Evolutionary conservation across 2,888 invertebrate species (phyloP), one percentile per base, ranked within the genome.

Genomic region (Seladonia tumulorum): DNA sequence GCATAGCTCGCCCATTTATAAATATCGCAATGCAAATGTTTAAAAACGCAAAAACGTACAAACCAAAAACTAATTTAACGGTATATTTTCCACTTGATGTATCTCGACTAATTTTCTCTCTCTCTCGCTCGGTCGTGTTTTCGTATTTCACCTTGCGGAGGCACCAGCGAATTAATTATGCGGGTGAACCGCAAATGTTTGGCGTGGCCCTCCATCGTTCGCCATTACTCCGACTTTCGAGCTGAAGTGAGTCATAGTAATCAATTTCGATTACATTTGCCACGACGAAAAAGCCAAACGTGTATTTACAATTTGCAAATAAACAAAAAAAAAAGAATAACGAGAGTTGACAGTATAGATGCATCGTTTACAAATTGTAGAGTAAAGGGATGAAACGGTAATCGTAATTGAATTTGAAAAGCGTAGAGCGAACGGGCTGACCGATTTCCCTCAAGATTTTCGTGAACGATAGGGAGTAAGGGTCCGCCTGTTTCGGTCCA

Each of bases 121-220:
- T 35, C 35, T 35, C 35, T 35, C 35, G 35, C 53, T n/a, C 53
- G 10, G 22, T n/a, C n/a, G 57, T 12, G 57, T n/a, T 57, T 22
- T 57, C 22, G 57, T n/a, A 57, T 57, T 57, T 57, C 57, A 57
- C 57, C 57, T 57, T n/a, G 57, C n/a, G 57, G 57, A 22, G 3
- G 10, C 10, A n/a, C 57, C 10, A n/a, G 10, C n/a, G 57, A 57
- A 57, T 57, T 57, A 57, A 57, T 57, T 57, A 57, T 57, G 4
- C 22, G 57, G 57, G 57, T 57, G n/a, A 57, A 57, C 57, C 57
- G 57, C 57, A 57, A 57, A 57, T 57, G 57, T n/a, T 57, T 57
- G 57, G n/a, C 57, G n/a, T 57, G 1, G 10, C 4, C 57, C 57
- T 57, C n/a, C 22, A 57, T n/a, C 57, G 57, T 57, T n/a, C n/a